Percentiles rank a stretch among this genome's conserved stretches.
Conservation (phyloP, 2,888 invertebrate species). For the Ganaspis brasiliensis region DNA sequence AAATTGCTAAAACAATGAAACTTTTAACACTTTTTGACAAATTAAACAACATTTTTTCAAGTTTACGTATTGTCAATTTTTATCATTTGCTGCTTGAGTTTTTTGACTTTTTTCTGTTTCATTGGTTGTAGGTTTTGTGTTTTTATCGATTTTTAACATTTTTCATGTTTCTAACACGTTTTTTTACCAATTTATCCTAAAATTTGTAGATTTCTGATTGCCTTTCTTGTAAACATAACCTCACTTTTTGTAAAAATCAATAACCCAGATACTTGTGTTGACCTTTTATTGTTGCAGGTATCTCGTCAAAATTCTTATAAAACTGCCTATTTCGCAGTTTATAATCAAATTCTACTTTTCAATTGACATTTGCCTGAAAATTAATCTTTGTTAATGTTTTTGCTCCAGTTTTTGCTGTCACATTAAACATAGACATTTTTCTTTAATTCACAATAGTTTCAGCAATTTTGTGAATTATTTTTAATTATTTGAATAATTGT, state of each 20-base stretch:
- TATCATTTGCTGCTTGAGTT: background rate
- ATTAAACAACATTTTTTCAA: background rate
- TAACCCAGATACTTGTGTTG: slow-evolving; percentile 67
- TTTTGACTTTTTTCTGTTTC: background rate
- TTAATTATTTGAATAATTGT: no score
- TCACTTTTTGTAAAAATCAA: slow-evolving; percentile 75
- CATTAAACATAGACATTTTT: no score
- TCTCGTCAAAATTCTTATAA: slow-evolving; percentile 5
- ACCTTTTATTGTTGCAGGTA: slow-evolving; percentile 36
- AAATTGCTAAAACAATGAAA: background rate
- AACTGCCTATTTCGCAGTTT: background rate
- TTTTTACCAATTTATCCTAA: background rate
- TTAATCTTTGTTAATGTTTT: no score
- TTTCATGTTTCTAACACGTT: background rate
- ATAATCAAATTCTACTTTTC: background rate
- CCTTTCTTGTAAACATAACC: slow-evolving; percentile 74
- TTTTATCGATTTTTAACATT: background rate
- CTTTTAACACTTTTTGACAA: background rate
- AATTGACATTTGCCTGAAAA: no score
- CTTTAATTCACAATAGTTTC: no score
- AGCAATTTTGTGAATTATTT: no score
- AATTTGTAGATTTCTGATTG: slow-evolving; percentile 2
- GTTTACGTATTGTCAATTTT: slow-evolving; percentile 1
- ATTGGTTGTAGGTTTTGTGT: background rate
- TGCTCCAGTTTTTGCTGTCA: no score